A percentile compares a stretch with the other conserved stretches of the same genome.
These are phyloP conservation scores for Zaprionus capensis DNA, from an alignment of 1,140 invertebrate genomes.

Conservation along the genomic window DNA sequence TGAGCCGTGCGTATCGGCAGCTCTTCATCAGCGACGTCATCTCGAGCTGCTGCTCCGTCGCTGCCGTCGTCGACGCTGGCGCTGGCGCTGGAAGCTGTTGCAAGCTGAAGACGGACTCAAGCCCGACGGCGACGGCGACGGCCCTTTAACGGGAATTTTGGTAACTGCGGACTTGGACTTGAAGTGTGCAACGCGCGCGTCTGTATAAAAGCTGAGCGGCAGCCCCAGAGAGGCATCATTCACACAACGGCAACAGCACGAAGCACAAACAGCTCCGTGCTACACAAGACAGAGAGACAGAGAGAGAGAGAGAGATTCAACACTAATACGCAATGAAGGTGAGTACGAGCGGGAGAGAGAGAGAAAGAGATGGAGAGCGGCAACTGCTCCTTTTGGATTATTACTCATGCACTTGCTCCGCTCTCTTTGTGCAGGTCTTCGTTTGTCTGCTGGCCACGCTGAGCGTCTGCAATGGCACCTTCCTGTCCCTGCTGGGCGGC, in stretches of 20 bases:
- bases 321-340: slow-evolving; percentile 65
- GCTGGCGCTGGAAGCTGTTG: slow-evolving; percentile 15
- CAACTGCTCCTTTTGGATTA: slow-evolving; percentile 35
- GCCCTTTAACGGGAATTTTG: slow-evolving; percentile 60
- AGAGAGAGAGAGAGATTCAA: slow-evolving; percentile 27
- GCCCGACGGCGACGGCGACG: slow-evolving; percentile 11
- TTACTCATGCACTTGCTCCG: slow-evolving; percentile 33
- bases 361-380: slow-evolving; percentile 13
- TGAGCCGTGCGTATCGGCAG: slow-evolving; percentile 37
- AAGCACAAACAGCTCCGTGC: slow-evolving; percentile 41
- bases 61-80: not conserved
- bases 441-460: slow-evolving; percentile 70
- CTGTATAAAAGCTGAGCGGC: slow-evolving; percentile 69
- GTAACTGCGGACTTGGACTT: slow-evolving; percentile 27
- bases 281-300: slow-evolving; percentile 14
- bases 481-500: slow-evolving; percentile 73
- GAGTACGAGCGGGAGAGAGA: slow-evolving; percentile 29
- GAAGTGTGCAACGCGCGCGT: not conserved
- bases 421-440: slow-evolving; percentile 54
- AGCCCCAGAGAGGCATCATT: slow-evolving; percentile 70
- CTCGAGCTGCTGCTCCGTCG: not conserved
- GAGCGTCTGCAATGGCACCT: slow-evolving; percentile 70
- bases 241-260: slow-evolving; percentile 54
- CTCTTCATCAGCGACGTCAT: slow-evolving; percentile 50
- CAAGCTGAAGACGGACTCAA: slow-evolving; percentile 19